Base-by-base conservation (phyloP, 1,140 invertebrate species). In the Holcopasites calliopsidis region DNA sequence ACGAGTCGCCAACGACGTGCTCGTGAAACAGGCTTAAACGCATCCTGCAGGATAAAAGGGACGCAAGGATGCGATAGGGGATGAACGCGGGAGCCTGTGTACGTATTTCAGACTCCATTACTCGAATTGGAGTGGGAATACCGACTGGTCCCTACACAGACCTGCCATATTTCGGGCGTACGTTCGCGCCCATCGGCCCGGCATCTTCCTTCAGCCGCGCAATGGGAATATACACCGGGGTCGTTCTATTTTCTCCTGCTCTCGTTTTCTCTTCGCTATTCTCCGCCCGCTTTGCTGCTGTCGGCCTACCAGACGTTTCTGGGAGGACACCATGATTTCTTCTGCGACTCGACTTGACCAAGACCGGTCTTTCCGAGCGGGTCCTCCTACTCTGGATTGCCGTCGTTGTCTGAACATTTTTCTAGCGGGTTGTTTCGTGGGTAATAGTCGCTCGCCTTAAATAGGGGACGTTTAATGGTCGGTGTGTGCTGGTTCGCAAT, bases 101-200 rank as follows among this genome's bases (percentile, higher is more conserved):
- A 77, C 88, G 88, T 89, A 11, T n/a, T 47, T 47, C 85, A 85
- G 87, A 87, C 86, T 89, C 87, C 86, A 88, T 90, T 88, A 88
- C 88, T 88, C 70, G 84, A 87, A 90, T 89, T 90, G 87, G 76
- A 87, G 81, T 87, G 88, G 89, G 85, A 90, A 87, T 90, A 89
- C 68, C 47, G 70, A 64, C 64, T 69, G 80, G 83, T 88, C 87
- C 87, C 89, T 83, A 75, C 86, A 80, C 88, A 83, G 78, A 31
- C 82, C 77, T 78, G 79, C 85, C 84, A 86, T 88, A 89, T 88
- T 89, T 89, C 75, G 83, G 83, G 87, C 82, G 82, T 85, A 89
- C 77, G 80, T 82, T 82, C 77, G 66, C 72, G 72, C 77, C 47
- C 69, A 73, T 82, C 69, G 79, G 71, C 64, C 26, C 11, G 16